Base-by-base conservation (phyloP, 2,113 vertebrate genomes). In the Megatriorchis doriae region DNA sequence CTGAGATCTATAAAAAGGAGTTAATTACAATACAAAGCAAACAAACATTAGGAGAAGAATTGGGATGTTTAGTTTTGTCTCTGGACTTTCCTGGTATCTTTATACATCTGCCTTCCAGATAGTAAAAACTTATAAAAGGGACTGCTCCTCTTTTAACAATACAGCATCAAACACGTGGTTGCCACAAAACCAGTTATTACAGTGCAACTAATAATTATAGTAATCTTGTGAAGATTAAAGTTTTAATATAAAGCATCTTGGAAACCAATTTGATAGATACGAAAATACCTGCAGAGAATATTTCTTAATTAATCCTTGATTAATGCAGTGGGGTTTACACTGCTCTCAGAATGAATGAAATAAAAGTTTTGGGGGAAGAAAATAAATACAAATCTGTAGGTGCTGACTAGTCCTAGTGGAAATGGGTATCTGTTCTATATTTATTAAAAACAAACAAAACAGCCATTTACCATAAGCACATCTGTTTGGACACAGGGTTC, bases 221-320 rank as follows among this genome's bases (percentile, higher is more conserved):
- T 84, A 92, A 88, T 93, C 80, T 94, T 81, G 23, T 78, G 63
- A 96, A 90, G 94, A 95, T 95, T 95, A 93, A 96, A 97, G 86
- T 96, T 96, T 88, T 93, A 94, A 93, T 88, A 61, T 96, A 92
- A 93, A 91, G 73, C 56, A 91, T 86, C 48, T 91, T 93, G 88
- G 88, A 95, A 92, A 55, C 55, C 77, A 52, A 55, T 92, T 95
- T 88, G 83, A 89, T 71, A 96, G 96, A 94, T 96, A 92, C 0
- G 3, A 89, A 88, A 94, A 81, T 94, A 81, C 67, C 75, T 94
- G 86, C 80, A 75, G 80, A 94, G 88, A 68, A 79, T 86, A 81
- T 92, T 85, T 94, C 92, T 96, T 96, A 56, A 92, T 61, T 47
- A 47, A 47, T 70, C 26, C 75, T 81, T 80, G 55, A 84, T 88